Conservation (phyloP, 1,140 invertebrate species). For the Diuraphis noxia region DNA sequence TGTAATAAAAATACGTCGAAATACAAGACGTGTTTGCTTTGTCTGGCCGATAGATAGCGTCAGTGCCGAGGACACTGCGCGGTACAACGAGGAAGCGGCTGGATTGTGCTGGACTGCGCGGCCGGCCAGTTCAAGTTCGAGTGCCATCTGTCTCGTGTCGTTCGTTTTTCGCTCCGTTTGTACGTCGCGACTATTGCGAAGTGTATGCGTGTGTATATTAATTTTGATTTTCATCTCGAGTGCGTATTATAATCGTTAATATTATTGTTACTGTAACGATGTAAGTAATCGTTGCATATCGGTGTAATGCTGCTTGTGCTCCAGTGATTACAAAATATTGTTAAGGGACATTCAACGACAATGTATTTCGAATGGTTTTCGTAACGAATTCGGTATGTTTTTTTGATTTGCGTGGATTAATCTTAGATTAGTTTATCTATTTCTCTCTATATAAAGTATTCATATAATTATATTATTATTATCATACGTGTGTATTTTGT, state of each 20-base stretch:
- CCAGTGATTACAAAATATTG: background rate
- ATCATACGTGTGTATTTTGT: background rate
- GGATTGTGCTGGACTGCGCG: background rate
- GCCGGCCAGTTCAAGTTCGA: slow-evolving; percentile 42
- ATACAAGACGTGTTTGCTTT: background rate
- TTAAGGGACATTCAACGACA: background rate
- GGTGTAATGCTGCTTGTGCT: background rate
- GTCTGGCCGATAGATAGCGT: background rate
- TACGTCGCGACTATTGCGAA: background rate
- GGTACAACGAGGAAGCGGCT: slow-evolving; percentile 42
- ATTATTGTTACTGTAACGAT: background rate
- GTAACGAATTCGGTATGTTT: slow-evolving; percentile 35
- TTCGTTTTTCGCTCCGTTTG: background rate
- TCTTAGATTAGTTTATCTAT: background rate
- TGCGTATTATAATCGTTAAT: background rate
- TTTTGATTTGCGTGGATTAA: background rate
- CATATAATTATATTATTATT: background rate
- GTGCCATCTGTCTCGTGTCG: background rate
- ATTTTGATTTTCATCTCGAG: background rate
- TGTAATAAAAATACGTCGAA: background rate
- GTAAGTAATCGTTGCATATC: background rate
- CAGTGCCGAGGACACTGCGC: background rate
- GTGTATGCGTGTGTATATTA: background rate
- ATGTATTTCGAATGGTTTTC: slow-evolving; percentile 28
- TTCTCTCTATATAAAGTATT: background rate